A percentile compares a stretch with the other conserved stretches of the same genome.
Evolutionary conservation across 2,113 vertebrate genomes (phyloP).

Genomic region (Gobio gobio): DNA sequence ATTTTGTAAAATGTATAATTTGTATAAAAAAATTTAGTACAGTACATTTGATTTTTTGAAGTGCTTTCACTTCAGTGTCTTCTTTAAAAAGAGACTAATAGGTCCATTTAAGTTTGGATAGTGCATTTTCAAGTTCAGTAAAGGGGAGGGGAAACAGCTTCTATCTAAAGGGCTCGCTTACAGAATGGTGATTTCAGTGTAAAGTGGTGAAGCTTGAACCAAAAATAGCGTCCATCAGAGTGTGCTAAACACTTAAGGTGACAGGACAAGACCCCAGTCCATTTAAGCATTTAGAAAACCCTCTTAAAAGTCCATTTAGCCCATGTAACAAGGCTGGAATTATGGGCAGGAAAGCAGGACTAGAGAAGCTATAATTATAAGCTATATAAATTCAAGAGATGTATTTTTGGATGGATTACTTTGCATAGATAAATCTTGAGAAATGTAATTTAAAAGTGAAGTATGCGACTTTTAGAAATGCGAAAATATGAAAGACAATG

Average conservation of each 20-base stretch:
- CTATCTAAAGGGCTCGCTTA: slow-evolving; percentile 12
- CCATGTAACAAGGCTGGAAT: neutral
- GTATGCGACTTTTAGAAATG: no score
- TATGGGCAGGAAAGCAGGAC: neutral
- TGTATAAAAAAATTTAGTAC: no score
- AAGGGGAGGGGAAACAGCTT: slow-evolving; percentile 27
- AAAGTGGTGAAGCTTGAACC: slow-evolving; percentile 65
- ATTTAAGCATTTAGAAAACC: slow-evolving; percentile 59
- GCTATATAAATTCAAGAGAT: no score
- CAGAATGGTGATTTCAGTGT: slow-evolving; percentile 51
- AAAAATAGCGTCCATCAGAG: slow-evolving; percentile 70
- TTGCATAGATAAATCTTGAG: neutral
- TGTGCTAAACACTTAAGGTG: slow-evolving; percentile 65
- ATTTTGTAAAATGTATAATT: no score
- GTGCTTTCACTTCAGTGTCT: no score
- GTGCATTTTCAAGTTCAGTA: no score
- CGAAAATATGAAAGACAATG: no score
- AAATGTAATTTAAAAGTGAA: neutral
- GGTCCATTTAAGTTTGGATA: no score
- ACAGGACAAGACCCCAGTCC: slow-evolving; percentile 67
- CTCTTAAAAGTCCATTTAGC: slow-evolving; percentile 39
- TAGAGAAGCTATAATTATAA: slow-evolving; percentile 1
- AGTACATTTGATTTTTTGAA: no score
- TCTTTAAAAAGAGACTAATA: no score
- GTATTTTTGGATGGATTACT: neutral